Base-by-base conservation (phyloP, 2,888 invertebrate genomes). In the Marronus borbonicus region DNA sequence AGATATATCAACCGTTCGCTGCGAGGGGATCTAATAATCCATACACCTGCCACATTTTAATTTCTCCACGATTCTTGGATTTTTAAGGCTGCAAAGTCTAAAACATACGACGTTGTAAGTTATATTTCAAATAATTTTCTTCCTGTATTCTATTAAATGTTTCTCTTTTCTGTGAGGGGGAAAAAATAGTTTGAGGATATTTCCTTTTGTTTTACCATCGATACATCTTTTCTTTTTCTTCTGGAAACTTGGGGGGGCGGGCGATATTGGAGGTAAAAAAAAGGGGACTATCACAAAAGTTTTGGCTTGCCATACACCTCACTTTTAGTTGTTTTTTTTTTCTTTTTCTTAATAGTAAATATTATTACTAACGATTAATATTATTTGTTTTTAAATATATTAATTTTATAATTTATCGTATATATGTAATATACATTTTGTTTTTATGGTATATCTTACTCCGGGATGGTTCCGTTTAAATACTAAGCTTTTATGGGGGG, bases 211-310 rank as follows among this genome's bases (percentile, higher is more conserved):
- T 36, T 36, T 36, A 36, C 31, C 31, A 5, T 36, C 31, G 44
- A 8, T 12, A 8, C 44, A 44, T 44, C 1, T 44, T 12, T 39
- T 39, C 39, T 39, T 10, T 17, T 62, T 62, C 10, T 62, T 24
- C 14, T 62, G 24, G 24, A 62, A 62, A 28, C 31, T 58, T 2
- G 55, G 62, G 31, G 4, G 14, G 3, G n/a, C 3, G 12, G 14
- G 5, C 24, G 24, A 24, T 24, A 24, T 24, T 24, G 14, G 39
- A 12, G 65, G 20, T 14, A n/a, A 65, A 31, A 66, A 66, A 20
- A 64, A 77, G 28, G 64, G 60, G 82, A 83, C 81, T 80, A 81
- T 81, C 81, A 81, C 83, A 80, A 81, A 78, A 79, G 81, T 81
- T 82, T 81, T 82, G 82, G 81, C 83, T 81, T 81, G 80, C 78